Base-by-base conservation (phyloP, 1,140 invertebrate genomes). In the Psilanteris sp. region DNA sequence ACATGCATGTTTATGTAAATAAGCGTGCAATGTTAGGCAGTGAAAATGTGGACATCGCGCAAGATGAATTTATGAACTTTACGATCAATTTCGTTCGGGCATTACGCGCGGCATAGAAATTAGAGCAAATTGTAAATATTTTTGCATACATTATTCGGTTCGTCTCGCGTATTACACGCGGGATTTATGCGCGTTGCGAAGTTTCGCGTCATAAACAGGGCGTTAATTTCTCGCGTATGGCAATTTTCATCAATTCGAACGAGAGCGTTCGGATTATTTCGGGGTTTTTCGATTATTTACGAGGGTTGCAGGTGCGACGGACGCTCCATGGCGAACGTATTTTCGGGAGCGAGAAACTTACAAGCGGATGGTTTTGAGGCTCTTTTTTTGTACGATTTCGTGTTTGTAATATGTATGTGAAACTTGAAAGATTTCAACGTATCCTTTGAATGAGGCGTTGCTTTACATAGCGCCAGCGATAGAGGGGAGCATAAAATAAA, bases 51-150 rank as follows among this genome's bases (percentile, higher is more conserved):
- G 68, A 64, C 68, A 59, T 32, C 36, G 22, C 24, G 10, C 39
- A 34, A 75, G 72, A 78, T 64, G 57, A 64, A 73, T 72, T 71
- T 59, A 62, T 68, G 61, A 46, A 68, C 57, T 70, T 68, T 74
- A 71, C 66, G 61, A 71, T 62, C 59, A 66, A 78, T 74, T 75
- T 74, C 64, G 57, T 59, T 39, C 13, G 52, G 50, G 39, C 24
- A 62, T 64, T 32, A 39, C 57, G 41, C 73, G 64, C 29, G 27
- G 50, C 43, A 64, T 70, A 66, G 41, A 76, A 71, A 77, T 77
- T 67, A 61, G 59, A 57, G 64, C 36, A 57, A 68, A 70, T 55
- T 59, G 64, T 76, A 76, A 76, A 77, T 67, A 71, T 71, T 77
- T 71, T 71, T 71, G 66, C 66, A 67, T 77, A 44, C 61, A 77